Percentiles rank a stretch among this genome's conserved stretches.
These are phyloP conservation scores for Lasioglossum villosulum DNA, from an alignment of 2,888 invertebrate genomes.

Conservation along the genomic window DNA sequence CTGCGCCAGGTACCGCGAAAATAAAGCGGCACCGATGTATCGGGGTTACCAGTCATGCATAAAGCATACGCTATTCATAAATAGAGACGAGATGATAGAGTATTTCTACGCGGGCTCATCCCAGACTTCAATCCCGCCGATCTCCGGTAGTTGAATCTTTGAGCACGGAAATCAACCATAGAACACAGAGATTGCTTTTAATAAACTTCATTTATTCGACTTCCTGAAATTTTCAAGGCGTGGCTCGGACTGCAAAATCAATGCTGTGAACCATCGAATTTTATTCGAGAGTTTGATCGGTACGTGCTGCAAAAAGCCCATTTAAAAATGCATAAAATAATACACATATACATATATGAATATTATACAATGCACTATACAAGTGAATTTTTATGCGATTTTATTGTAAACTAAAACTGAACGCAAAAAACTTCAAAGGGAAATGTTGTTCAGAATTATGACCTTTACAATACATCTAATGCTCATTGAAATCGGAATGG, in stretches of 20 bases:
- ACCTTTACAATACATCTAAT: no score
- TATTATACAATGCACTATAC: no score
- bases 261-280: not conserved
- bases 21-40: slow-evolving; percentile 22
- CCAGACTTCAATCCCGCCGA: slow-evolving; percentile 39
- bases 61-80: slow-evolving; percentile 40
- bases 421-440: no score
- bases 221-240: not conserved
- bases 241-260: not conserved
- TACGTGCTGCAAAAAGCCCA: not conserved
- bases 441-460: no score
- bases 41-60: slow-evolving; percentile 40
- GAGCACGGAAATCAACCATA: slow-evolving; percentile 64
- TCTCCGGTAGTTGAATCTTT: slow-evolving; percentile 69
- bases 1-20: not conserved
- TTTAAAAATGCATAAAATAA: not conserved
- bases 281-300: not conserved
- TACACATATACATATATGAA: no score
- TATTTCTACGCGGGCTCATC: slow-evolving; percentile 39
- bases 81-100: slow-evolving; percentile 46
- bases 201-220: slow-evolving; percentile 40
- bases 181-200: slow-evolving; percentile 62
- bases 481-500: no score
- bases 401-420: no score
- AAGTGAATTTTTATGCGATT: no score